Base-by-base conservation (phyloP, 2,113 vertebrate genomes). In the Lutjanus erythropterus region DNA sequence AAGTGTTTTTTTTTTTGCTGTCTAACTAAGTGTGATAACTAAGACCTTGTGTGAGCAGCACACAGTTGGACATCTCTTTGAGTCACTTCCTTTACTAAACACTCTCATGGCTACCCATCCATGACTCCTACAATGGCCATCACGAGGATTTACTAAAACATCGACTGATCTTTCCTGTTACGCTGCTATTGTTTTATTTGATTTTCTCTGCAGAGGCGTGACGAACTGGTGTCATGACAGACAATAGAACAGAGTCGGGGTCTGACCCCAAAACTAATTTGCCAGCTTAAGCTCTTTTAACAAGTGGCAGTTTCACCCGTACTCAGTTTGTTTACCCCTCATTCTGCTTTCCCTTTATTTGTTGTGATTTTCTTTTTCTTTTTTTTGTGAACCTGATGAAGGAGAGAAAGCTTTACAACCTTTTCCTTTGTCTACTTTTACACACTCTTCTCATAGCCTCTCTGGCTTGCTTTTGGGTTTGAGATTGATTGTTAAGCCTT, bases 231-330 rank as follows among this genome's bases (percentile, higher is more conserved):
- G 93, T 92, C 88, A 83, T 2, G 56, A 64, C 46, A 55, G 85
- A 94, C 93, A 95, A 95, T 91, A 76, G 84, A 59, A 44, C 42
- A 25, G 73, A 82, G 78, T 76, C 72, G 39, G 66, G 66, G 76
- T 88, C 76, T 93, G 92, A 94, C 93, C 93, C 91, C 80, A 75
- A 86, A 84, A 93, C 89, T 92, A 92, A 94, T 93, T 93, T 92
- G 80, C 74, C 88, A 80, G 81, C 67, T 91, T 91, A 91, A 84
- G 81, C 73, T 86, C 82, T 79, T 88, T 91, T 61, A 85, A 71
- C 42, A 82, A 88, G 85, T 86, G 79, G 61, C 74, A 66, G 74
- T 91, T 86, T 92, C 85, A 71, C 83, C 71, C 65, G 71, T 19
- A 4, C 77, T 84, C 33, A 85, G 86, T 94, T 93, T 92, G 92